Evolutionary conservation across 2,113 vertebrate species (phyloP), one percentile per base, ranked within the genome.

Genomic region (Pogona vitticeps): DNA sequence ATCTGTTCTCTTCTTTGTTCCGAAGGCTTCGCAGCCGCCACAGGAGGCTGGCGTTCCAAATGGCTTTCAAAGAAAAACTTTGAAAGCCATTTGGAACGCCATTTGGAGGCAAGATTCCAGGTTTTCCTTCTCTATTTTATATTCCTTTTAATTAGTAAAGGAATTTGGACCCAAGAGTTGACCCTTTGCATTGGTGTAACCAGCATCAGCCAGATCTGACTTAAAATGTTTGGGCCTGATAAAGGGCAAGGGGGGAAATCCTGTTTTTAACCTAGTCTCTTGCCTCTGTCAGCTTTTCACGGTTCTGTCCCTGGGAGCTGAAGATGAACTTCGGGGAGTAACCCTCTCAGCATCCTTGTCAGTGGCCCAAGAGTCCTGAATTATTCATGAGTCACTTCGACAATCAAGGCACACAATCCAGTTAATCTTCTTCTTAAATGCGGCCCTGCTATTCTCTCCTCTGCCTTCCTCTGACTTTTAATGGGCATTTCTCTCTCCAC

Each of bases 381-480:
- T 95, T 88, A 90, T 94, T 93, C 63, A 88, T 90, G 80, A 91
- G 8, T 68, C 86, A 38, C 94, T 90, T 87, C 85, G 92, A 91
- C 91, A 83, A 85, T 89, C 82, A 38, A 90, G 85, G 68, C 61
- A 67, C 75, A 89, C 73, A 89, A 77, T 90, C 89, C 87, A 0
- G 79, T 87, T 91, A 89, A 90, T 86, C 90, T 94, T 88, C 76
- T 78, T 93, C 89, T 86, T 71, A 88, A 91, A 82, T 87, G 46
- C 63, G 84, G 83, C 18, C 1, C 0, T 76, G 77, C 78, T 92
- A 88, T 56, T 26, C 88, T 91, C 79, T 83, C 82, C 71, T 91
- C 91, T 82, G 63, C 73, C n/a, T n/a, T n/a, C n/a, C n/a, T n/a
- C n/a, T n/a, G n/a, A n/a, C 85, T 86, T 77, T 85, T 73, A 90